Conservation (phyloP, 2,888 invertebrate genomes). For the Augochlorella aurata region DNA sequence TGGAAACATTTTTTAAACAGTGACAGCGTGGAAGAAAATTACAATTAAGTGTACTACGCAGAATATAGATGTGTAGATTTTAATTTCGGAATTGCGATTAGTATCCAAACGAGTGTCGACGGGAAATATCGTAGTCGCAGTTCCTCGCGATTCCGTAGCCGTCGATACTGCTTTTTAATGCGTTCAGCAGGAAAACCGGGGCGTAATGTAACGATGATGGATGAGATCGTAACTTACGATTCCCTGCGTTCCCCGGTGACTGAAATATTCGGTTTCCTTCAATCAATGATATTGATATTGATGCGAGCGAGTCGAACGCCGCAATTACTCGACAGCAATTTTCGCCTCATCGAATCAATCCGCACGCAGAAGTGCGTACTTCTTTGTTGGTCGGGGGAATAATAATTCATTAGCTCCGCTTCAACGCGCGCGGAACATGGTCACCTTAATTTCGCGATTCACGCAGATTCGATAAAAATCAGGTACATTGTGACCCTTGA, state of each 20-base stretch:
- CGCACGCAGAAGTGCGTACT: not conserved
- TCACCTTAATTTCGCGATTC: not conserved
- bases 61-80: no score
- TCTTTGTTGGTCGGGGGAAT: not conserved
- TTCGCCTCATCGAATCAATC: not conserved
- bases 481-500: not conserved
- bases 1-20: no score
- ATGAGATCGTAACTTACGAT: constrained; percentile 18
- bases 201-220: constrained; percentile 30
- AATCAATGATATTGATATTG: constrained; percentile 17
- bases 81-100: not conserved
- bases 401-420: not conserved
- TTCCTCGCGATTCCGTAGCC: not conserved
- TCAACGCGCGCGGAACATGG: not conserved
- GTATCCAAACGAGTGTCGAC: not conserved
- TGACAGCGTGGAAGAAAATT: no score
- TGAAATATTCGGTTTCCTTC: not conserved
- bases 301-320: constrained; percentile 4
- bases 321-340: not conserved
- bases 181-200: not conserved
- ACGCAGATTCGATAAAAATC: not conserved
- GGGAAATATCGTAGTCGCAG: not conserved
- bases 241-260: constrained; percentile 3
- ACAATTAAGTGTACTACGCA: no score
- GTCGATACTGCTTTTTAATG: not conserved